These are phyloP conservation scores for Phyllostomus hastatus DNA, from an alignment of 2,113 vertebrate genomes.

Conservation along the genomic window DNA sequence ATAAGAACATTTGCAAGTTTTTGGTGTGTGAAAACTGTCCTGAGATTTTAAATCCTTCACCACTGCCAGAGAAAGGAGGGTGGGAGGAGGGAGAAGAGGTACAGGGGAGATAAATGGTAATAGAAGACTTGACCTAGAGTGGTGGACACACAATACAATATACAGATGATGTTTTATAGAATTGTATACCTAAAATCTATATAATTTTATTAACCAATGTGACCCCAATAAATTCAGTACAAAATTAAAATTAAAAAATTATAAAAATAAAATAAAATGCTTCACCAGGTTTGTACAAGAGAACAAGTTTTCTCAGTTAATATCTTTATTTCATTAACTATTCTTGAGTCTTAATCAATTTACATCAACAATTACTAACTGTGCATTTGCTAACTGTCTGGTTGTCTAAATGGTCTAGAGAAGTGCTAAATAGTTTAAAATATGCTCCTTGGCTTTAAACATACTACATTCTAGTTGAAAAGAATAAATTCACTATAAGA, in stretches of 20 bases:
- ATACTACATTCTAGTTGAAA: neutral
- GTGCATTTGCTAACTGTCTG: neutral
- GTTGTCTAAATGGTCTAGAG: neutral
- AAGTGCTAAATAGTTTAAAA: neutral
- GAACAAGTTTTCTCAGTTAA: neutral
- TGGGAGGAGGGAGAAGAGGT: too few species aligned
- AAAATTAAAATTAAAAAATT: too few species aligned
- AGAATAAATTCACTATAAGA: neutral
- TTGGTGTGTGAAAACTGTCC: neutral
- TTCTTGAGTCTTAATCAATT: neutral
- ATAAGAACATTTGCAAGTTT: neutral
- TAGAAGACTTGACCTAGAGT: too few species aligned
- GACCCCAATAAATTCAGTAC: too few species aligned
- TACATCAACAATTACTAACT: neutral
- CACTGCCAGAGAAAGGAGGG: too few species aligned
- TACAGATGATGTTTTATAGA: too few species aligned
- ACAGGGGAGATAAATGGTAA: too few species aligned
- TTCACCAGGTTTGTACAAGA: neutral
- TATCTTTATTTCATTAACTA: neutral
- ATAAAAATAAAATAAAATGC: neutral
- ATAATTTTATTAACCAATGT: too few species aligned
- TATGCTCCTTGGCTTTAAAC: neutral
- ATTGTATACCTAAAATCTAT: too few species aligned
- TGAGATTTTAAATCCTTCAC: neutral
- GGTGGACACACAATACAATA: too few species aligned